Evolutionary conservation across 2,797 vertebrate species (phyloP), one percentile per base, ranked within the genome.

Genomic region (Perodicticus potto): DNA sequence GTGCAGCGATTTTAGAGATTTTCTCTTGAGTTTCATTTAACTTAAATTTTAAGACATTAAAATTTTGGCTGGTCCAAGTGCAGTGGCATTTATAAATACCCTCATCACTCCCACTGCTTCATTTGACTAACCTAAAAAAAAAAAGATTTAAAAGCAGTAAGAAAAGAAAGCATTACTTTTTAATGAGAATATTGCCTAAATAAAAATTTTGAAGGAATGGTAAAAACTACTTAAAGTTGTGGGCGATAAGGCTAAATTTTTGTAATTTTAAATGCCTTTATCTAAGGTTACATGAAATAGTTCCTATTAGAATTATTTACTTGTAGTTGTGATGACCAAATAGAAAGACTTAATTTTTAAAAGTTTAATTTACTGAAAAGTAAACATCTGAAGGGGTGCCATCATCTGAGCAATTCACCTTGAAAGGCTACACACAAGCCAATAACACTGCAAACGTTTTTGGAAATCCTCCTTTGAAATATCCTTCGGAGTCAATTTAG

Each of bases 131-230:
- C 49, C 49, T 53, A 53, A 53, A 53, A 53, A 53, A 45, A 16
- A 53, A 53, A 53, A 4, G 14, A 53, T 53, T 14, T 53, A 17
- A 53, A 53, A 53, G 14, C 49, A 53, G 49, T 53, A 53, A 53
- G 49, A 53, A 53, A 53, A 49, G 5, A 78, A 96, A 89, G 59
- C 37, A 87, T 86, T 92, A 91, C 0, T 88, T 93, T 98, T 92
- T 94, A 97, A 97, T 93, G 91, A 92, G 88, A 89, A 93, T 96
- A 93, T 95, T 97, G n/a, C 57, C 90, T 92, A 93, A 97, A 88
- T 65, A 91, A 95, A 86, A 80, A 7, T 72, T 96, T 91, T 96
- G 67, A 82, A 83, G 86, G 91, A 84, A 86, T 16, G 65, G 37
- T 95, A 89, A 89, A 83, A 91, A 2, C 9, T 96, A 59, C 27